phyloP scores from a whole-genome alignment of 2,797 vertebrate genomes.

The Sebastes hopkinsi region DNA sequence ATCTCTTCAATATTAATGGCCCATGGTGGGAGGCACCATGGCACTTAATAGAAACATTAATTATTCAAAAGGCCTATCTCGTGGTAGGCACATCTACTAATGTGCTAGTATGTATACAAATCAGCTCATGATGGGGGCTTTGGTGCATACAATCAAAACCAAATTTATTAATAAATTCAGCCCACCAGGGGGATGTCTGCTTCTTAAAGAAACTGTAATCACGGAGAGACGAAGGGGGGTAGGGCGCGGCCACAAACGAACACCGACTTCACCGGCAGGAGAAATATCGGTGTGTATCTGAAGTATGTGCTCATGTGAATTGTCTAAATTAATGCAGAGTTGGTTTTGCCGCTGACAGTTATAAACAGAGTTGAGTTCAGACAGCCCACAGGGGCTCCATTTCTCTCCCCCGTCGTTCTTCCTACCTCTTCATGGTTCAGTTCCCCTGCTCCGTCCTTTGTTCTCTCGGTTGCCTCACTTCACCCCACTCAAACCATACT shows the following conservation, averaged over 20 bases:
- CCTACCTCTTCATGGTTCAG: slow-evolving; percentile 20
- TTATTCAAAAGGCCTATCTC: slow-evolving; percentile 80
- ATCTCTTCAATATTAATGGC: slow-evolving; percentile 83
- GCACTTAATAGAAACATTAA: slow-evolving; percentile 84
- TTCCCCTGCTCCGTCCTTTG: slow-evolving; percentile 27
- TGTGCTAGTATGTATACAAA: slow-evolving; percentile 84
- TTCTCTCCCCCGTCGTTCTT: background rate
- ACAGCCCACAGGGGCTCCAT: slow-evolving; percentile 10
- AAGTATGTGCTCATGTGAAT: slow-evolving; percentile 16
- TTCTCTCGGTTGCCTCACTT: slow-evolving; percentile 21
- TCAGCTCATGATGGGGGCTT: slow-evolving; percentile 76
- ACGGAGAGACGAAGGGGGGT: slow-evolving; percentile 37
- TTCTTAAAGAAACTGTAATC: slow-evolving; percentile 73
- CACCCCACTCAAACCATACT: background rate
- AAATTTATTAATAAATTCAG: slow-evolving; percentile 75
- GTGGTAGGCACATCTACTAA: slow-evolving; percentile 80
- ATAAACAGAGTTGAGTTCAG: slow-evolving; percentile 42
- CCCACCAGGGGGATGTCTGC: slow-evolving; percentile 59
- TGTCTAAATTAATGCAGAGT: slow-evolving; percentile 31
- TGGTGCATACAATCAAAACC: slow-evolving; percentile 70
- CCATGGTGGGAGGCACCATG: slow-evolving; percentile 71
- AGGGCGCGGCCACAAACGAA: slow-evolving; percentile 2
- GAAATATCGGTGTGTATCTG: slow-evolving; percentile 15
- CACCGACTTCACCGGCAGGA: slow-evolving; percentile 1
- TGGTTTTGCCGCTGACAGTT: slow-evolving; percentile 40